Base-by-base conservation (phyloP, 2,113 vertebrate species). In the Excalfactoria chinensis region DNA sequence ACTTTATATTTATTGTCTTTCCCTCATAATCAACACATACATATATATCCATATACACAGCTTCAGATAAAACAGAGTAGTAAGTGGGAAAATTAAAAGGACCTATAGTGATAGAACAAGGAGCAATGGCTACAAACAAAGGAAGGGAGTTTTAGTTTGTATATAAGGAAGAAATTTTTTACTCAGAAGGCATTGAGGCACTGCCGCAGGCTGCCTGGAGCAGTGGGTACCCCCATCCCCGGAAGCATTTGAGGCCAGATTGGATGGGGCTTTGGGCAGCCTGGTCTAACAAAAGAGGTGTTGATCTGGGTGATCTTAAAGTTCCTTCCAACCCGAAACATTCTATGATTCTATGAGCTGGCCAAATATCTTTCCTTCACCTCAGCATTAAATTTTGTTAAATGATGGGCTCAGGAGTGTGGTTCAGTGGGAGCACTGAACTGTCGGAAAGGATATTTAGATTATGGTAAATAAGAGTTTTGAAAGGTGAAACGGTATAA, bases 321-420 rank as follows among this genome's bases (percentile, higher is more conserved):
- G 35, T 63, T 15, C 23, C 15, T 62, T 37, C 60, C 60, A 63
- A 40, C 11, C 9, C 10, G 12, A 40, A 40, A 3, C 60, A 40
- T 28, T 40, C 16, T 62, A 19, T 63, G 35, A 40, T 18, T 28
- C 60, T 40, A 44, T 49, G 16, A 64, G 5, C 20, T 66, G 30
- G 17, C 4, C 15, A 66, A 66, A 68, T 66, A 48, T 3, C 43
- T 1, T 48, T 84, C 12, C 48, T 80, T 93, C 78, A 86, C 71
- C 6, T 41, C 28, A 17, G 30, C 17, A 32, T 25, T 44, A 78
- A 64, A 84, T 43, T 68, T 84, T 53, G 8, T 30, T 46, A 22
- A 1, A n/a, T 9, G 18, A 7, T 75, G n/a, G 32, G 26, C 26
- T 51, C 2, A 32, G 6, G 44, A 2, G 22, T 10, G 1, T 46